A percentile compares a stretch with the other conserved stretches of the same genome.
Evolutionary conservation across 2,888 invertebrate species (phyloP).

Genomic region (Heliconius aoede): DNA sequence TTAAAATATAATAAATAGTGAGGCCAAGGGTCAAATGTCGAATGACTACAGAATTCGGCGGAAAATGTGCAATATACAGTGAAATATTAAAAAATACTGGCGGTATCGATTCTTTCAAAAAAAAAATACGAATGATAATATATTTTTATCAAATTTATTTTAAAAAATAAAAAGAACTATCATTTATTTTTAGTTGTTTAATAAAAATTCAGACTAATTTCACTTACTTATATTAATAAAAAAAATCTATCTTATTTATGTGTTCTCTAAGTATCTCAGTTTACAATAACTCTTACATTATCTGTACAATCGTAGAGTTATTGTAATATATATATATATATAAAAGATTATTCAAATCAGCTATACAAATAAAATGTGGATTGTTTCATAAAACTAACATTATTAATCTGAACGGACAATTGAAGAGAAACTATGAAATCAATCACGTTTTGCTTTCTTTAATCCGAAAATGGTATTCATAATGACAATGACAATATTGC

Average conservation of each 20-base stretch:
- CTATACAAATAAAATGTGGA: conserved; percentile 14
- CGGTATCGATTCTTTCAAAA: too few relatives aligned
- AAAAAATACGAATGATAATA: too few relatives aligned
- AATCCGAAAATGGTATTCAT: conserved; percentile 30
- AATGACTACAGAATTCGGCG: too few relatives aligned
- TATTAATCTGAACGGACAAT: conserved; percentile 55
- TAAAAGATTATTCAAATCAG: neutral
- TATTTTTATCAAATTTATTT: neutral
- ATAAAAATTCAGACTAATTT: too few relatives aligned
- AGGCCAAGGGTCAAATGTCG: too few relatives aligned
- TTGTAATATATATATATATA: neutral
- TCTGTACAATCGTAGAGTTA: neutral
- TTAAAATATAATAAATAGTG: too few relatives aligned
- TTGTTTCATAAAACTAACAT: conserved; percentile 23
- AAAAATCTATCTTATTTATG: too few relatives aligned
- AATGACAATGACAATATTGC: conserved; percentile 16
- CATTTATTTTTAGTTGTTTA: neutral
- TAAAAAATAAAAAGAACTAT: too few relatives aligned
- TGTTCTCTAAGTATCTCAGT: neutral
- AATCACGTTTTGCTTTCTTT: conserved; percentile 76
- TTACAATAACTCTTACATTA: too few relatives aligned
- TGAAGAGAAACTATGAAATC: conserved; percentile 75
- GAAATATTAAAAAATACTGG: too few relatives aligned
- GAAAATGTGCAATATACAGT: too few relatives aligned
- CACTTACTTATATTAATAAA: too few relatives aligned